Base-by-base conservation (phyloP, 1,140 invertebrate species). In the Carposina sasakii region DNA sequence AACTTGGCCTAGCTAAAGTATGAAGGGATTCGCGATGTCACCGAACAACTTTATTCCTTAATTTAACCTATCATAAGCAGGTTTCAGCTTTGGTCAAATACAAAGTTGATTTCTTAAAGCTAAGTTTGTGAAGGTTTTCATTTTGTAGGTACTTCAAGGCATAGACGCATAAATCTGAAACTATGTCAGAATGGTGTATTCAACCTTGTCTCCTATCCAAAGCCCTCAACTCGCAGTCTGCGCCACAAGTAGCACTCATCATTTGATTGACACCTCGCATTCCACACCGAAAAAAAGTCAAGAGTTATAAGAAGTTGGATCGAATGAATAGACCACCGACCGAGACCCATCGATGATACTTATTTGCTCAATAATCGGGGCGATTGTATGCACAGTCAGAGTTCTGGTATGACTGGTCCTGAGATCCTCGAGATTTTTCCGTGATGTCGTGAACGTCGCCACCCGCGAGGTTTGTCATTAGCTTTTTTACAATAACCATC, bases 241-340 rank as follows among this genome's bases (percentile, higher is more conserved):
- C 10, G 57, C 43, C 48, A 64, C 56, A 53, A 62, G 63, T 60
- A 61, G 54, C 61, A 54, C 67, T 75, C 53, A 52, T 67, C 36
- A 21, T 26, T 60, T 63, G 61, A 71, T 75, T 72, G 63, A 57
- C 54, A 63, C 63, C 60, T 72, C 57, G 67, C 65, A 73, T 78
- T 71, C 67, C 69, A 52, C 62, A 51, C 67, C 57, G 58, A 62
- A 70, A 63, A 74, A 78, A 74, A 76, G 70, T 40, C 44, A 48
- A 59, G 48, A 43, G 51, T 39, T 33, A 17, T 28, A 40, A 40
- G 33, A 48, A 48, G 34, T 36, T 36, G 46, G 37, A 48, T 40
- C 40, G 34, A 20, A 30, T 28, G 17, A n/a, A 37, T 21, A 22
- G 16, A 40, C 46, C 46, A 48, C n/a, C 12, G 13, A 9, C 24